Conservation (phyloP, 2,888 invertebrate species). For the Acanthococcus lagerstroemiae region DNA sequence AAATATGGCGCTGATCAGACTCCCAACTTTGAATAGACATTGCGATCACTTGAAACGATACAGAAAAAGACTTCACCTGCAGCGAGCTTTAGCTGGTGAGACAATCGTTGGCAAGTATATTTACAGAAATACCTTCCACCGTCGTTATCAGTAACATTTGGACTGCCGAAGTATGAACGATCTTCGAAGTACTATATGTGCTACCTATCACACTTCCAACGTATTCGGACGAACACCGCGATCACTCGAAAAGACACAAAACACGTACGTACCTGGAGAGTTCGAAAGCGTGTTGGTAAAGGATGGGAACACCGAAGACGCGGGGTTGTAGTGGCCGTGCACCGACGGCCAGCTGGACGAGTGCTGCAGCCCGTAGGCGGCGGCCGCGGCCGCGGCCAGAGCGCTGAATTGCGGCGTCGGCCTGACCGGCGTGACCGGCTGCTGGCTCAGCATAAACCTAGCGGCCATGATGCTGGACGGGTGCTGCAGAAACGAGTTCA, state of each 20-base stretch:
- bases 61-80: slow-evolving; percentile 37
- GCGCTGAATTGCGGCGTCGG: slow-evolving; percentile 67
- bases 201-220: not conserved
- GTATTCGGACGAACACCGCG: not conserved
- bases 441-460: slow-evolving; percentile 42
- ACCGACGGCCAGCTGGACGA: slow-evolving; percentile 36
- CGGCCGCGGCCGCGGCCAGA: slow-evolving; percentile 59
- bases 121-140: too few relatives aligned
- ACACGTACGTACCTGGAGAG: slow-evolving; percentile 37
- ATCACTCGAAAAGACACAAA: too few relatives aligned
- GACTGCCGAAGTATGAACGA: not conserved
- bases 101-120: too few relatives aligned
- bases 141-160: not conserved
- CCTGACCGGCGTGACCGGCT: slow-evolving; percentile 48
- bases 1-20: too few relatives aligned
- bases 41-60: not conserved
- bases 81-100: too few relatives aligned
- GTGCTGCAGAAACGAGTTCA: slow-evolving; percentile 40
- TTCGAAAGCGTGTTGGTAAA: slow-evolving; percentile 37
- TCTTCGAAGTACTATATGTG: not conserved
- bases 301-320: slow-evolving; percentile 38
- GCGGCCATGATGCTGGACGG: slow-evolving; percentile 46
- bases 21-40: not conserved
- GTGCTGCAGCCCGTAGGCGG: slow-evolving; percentile 42
- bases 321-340: slow-evolving; percentile 36